phyloP scores from a whole-genome alignment of 2,888 invertebrate genomes.

The Ditula angustiorana region DNA sequence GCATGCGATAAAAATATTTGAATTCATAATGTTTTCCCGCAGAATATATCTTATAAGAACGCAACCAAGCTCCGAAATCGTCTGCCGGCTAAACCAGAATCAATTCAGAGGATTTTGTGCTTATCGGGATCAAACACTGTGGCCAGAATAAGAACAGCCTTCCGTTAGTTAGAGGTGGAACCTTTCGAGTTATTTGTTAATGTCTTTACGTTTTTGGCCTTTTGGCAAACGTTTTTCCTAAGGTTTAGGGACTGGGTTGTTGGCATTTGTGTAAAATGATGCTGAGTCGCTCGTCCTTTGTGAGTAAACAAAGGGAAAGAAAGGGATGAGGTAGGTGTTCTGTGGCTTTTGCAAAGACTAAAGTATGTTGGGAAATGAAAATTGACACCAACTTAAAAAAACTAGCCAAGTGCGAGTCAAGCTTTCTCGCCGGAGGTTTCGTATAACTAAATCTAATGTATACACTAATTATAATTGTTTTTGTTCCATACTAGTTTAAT shows the following conservation, averaged over 20 bases:
- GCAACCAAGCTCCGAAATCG: neutral
- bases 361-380: neutral
- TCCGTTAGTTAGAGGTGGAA: constrained; percentile 21
- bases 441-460: too few relatives aligned
- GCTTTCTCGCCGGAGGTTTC: too few relatives aligned
- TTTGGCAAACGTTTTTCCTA: constrained; percentile 17
- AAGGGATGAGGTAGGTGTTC: neutral
- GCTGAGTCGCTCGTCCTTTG: neutral
- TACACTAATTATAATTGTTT: too few relatives aligned
- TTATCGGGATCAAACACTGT: neutral
- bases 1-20: too few relatives aligned
- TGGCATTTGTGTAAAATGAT: neutral
- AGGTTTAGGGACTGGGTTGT: constrained; percentile 2
- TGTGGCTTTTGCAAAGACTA: neutral
- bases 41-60: neutral
- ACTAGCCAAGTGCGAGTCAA: neutral
- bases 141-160: neutral
- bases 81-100: neutral
- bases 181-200: constrained; percentile 30
- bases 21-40: neutral
- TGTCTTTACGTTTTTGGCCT: constrained; percentile 30
- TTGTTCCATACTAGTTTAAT: too few relatives aligned
- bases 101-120: neutral
- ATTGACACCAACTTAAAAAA: neutral
- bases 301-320: neutral